A percentile compares a stretch with the other conserved stretches of the same genome.
Evolutionary conservation across 2,113 vertebrate genomes (phyloP).

Genomic region (Actenoides lindsayi): DNA sequence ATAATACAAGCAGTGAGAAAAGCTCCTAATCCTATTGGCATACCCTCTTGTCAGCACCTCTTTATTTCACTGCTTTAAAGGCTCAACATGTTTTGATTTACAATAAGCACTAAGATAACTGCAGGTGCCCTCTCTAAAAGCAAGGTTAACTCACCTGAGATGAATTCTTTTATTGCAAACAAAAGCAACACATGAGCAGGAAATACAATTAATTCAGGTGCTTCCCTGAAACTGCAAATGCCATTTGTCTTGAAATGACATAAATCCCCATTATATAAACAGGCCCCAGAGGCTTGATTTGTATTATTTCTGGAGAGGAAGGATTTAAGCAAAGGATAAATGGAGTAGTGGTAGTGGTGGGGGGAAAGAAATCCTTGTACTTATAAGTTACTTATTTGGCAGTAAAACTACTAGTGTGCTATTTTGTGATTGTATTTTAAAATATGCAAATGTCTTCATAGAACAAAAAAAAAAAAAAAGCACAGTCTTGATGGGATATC

Average conservation of each 20-base stretch:
- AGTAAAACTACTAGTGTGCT: slow-evolving; percentile 18
- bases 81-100: slow-evolving; percentile 86
- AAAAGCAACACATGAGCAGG: slow-evolving; percentile 79
- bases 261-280: slow-evolving; percentile 69
- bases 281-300: slow-evolving; percentile 67
- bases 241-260: slow-evolving; percentile 71
- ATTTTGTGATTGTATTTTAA: slow-evolving; percentile 20
- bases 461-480: not conserved
- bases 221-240: slow-evolving; percentile 75
- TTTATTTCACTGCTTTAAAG: slow-evolving; percentile 82
- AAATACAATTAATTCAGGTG: slow-evolving; percentile 86
- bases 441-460: not conserved
- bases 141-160: slow-evolving; percentile 86
- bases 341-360: not conserved
- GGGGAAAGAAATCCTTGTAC: slow-evolving; percentile 28
- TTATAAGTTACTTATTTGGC: slow-evolving; percentile 51
- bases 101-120: slow-evolving; percentile 78
- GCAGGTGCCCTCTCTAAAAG: slow-evolving; percentile 83
- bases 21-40: slow-evolving; percentile 80
- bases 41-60: slow-evolving; percentile 82
- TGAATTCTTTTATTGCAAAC: slow-evolving; percentile 80
- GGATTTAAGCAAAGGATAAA: slow-evolving; percentile 69
- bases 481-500: not conserved
- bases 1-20: slow-evolving; percentile 79
- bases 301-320: slow-evolving; percentile 61